phyloP scores from a whole-genome alignment of 1,140 invertebrate genomes.

The Elymnias hypermnestra region DNA sequence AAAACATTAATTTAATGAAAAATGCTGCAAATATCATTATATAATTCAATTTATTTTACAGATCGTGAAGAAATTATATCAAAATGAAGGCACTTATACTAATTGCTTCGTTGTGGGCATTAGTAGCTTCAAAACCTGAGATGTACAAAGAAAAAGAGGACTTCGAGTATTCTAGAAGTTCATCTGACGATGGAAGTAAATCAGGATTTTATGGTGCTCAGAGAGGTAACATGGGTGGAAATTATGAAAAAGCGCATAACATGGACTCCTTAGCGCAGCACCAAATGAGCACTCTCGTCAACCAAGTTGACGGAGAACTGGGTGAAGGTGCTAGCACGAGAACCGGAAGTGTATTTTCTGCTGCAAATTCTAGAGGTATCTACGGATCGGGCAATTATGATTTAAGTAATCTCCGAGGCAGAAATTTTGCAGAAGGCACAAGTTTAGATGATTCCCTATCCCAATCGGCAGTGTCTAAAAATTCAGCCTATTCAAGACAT shows the following conservation, averaged over 20 bases:
- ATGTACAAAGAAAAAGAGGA: slow-evolving; percentile 70
- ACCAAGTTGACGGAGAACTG: slow-evolving; percentile 59
- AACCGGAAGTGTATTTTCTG: slow-evolving; percentile 56
- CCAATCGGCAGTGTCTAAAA: slow-evolving; percentile 34
- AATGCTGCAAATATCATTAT: no score
- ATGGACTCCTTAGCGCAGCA: slow-evolving; percentile 66
- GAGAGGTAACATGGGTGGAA: slow-evolving; percentile 72
- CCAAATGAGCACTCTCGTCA: slow-evolving; percentile 62
- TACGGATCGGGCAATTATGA: slow-evolving; percentile 56
- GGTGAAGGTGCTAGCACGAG: slow-evolving; percentile 52
- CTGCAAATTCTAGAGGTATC: slow-evolving; percentile 60
- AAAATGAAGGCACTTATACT: slow-evolving; percentile 53
- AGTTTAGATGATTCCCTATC: slow-evolving; percentile 29
- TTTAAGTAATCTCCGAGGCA: slow-evolving; percentile 48
- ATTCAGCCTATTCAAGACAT: slow-evolving; percentile 22
- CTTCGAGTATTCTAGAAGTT: slow-evolving; percentile 70
- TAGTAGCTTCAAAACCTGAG: slow-evolving; percentile 56
- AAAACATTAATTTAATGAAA: no score
- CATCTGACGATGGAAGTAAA: slow-evolving; percentile 58
- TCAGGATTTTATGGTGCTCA: slow-evolving; percentile 67
- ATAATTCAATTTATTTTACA: no score
- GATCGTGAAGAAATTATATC: slow-evolving; percentile 11
- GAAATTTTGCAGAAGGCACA: slow-evolving; percentile 51
- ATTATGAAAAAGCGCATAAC: slow-evolving; percentile 69
- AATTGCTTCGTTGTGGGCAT: slow-evolving; percentile 32